Evolutionary conservation across 2,888 invertebrate genomes (phyloP).

Genomic region (Phengaris alcon): DNA sequence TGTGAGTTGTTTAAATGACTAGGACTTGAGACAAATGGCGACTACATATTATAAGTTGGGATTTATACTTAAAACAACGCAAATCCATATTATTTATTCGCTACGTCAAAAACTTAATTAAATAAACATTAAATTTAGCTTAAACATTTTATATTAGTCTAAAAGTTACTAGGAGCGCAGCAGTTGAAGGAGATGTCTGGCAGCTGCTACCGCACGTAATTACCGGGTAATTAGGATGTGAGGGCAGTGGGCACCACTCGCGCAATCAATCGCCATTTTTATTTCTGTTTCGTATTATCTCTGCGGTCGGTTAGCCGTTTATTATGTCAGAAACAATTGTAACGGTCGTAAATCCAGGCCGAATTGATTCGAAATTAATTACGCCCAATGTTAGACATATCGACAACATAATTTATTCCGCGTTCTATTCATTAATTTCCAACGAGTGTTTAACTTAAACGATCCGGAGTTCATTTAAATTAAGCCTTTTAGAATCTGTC

Average conservation of each 20-base stretch:
- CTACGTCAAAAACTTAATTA: too few species aligned
- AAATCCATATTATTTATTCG: too few species aligned
- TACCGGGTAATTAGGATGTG: constrained; percentile 78
- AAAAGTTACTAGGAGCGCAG: constrained; percentile 43
- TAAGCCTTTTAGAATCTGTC: constrained; percentile 37
- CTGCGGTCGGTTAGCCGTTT: constrained; percentile 61
- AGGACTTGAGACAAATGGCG: too few species aligned
- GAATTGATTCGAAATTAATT: constrained; percentile 71
- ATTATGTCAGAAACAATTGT: constrained; percentile 67
- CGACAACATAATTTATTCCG: constrained; percentile 41
- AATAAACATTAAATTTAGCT: too few species aligned
- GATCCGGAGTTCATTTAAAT: constrained; percentile 35
- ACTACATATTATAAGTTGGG: too few species aligned
- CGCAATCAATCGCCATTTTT: constrained; percentile 73
- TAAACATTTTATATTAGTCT: background rate
- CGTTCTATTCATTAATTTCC: constrained; percentile 51
- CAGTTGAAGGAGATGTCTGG: constrained; percentile 44
- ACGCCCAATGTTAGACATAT: constrained; percentile 50
- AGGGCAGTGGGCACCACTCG: constrained; percentile 57
- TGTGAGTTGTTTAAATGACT: too few species aligned
- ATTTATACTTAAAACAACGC: too few species aligned
- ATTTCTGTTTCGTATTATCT: constrained; percentile 72
- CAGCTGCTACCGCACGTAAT: constrained; percentile 68
- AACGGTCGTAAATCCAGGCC: constrained; percentile 63
- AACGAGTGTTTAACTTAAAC: constrained; percentile 48